Base-by-base conservation (phyloP, 2,888 invertebrate genomes). In the Tromatobia lineatoria region DNA sequence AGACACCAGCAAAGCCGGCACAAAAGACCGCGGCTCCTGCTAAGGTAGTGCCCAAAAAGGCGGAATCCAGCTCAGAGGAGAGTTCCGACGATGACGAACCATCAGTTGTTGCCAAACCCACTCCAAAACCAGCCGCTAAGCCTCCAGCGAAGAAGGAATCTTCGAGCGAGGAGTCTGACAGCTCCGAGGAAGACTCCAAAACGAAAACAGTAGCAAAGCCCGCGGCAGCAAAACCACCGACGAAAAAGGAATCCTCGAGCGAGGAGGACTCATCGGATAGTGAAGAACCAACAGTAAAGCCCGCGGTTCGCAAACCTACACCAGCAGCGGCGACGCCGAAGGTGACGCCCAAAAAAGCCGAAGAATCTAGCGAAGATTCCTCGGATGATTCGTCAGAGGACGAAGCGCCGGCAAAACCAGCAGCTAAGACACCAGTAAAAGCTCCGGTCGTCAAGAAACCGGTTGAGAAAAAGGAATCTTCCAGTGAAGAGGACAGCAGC, bases 251-350 rank as follows among this genome's bases (percentile, higher is more conserved):
- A 79, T 93, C 93, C 47, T 93, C 93, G 6, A 92, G 94, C 54
- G 93, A 93, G 74, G 92, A 91, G 82, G 93, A 93, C 71, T 87
- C 88, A 2, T 92, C 92, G 82, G 94, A 94, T 88, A 93, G 93
- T 45, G 94, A 93, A 76, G 91, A 94, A 25, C 87, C 89, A 23
- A 87, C 90, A 23, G 86, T 88, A 7, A 88, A 91, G 67, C 87
- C 90, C 11, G 69, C 82, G 10, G 70, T 81, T 20, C 34, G 75
- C 10, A 81, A 74, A 23, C 25, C 73, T 89, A 86, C 90, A 13
- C 89, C 92, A 25, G 88, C 89, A 0, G 87, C 88, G 0, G 80
- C 79, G 15, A 38, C 73, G 42, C 59, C 4, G 23, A 89, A 87
- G 18, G 84, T 86, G 38, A 79, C 85, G 3, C 86, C 83, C 4